Evolutionary conservation across 64 coral and sea anemone species (phyloP), one percentile per base, ranked within the genome.

Genomic region (Pocillopora verrucosa): DNA sequence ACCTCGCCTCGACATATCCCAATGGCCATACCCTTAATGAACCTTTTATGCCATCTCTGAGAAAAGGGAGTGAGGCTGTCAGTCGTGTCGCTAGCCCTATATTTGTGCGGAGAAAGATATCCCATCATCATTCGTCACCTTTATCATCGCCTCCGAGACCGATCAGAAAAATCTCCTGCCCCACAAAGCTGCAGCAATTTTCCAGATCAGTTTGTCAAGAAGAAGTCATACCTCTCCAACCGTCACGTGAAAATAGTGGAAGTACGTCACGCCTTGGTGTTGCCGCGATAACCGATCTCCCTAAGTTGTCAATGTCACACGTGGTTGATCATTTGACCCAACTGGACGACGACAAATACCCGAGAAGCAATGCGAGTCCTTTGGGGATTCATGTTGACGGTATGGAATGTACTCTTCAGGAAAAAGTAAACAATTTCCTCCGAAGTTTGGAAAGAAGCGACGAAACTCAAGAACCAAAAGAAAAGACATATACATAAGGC

Each of bases 371-470:
- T 30, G 65, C 30, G 17, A 85, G 82, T n/a, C 82, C 41, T 5
- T 26, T 70, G 10, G 82, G 34, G 10, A 11, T 68, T 85, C 11
- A 72, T 85, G 82, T 26, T 14, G 65, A 72, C 38, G 22, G 36
- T 37, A 72, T 85, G 82, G 82, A 85, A 7, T 85, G 65, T 72
- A 85, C 37, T 25, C 82, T 85, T 14, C 82, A 85, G 25, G 82
- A 85, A 85, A 85, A 72, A 3, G 64, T 85, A 19, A 85, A 85
- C 30, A 85, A 72, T 65, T 85, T 85, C 56, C 82, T 85, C 9
- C 70, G 37, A 14, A 85, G 82, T 72, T 85, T 85, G 20, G 64
- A 85, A 10, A 85, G 24, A 24, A 58, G 22, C 14, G 82, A 85
- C 19, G 36, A 72, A 16, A 13, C 3, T 56, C 37, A 56, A 25